Conservation (phyloP, 2,797 vertebrate genomes). For the Sorex maritimensis region DNA sequence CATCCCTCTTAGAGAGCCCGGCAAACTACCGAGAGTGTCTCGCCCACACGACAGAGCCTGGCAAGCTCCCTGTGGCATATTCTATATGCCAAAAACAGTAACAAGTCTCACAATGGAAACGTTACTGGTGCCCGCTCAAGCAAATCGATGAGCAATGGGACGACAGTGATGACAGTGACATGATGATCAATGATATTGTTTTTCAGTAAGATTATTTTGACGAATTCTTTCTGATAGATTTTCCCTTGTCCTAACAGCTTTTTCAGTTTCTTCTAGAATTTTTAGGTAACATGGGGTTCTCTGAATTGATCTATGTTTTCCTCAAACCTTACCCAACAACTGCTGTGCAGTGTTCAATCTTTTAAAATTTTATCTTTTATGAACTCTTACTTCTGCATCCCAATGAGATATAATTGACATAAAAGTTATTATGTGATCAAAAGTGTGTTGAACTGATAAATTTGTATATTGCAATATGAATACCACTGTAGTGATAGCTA, state of each 20-base stretch:
- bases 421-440: background rate
- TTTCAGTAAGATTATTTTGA: slow-evolving; percentile 12
- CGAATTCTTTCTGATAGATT: background rate
- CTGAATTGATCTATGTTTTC: background rate
- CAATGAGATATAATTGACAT: background rate
- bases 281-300: background rate
- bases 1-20: too few relatives aligned
- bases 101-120: too few relatives aligned
- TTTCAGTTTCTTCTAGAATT: background rate
- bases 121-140: too few relatives aligned
- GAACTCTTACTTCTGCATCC: background rate
- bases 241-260: background rate
- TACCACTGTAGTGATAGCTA: background rate
- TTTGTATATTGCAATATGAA: background rate
- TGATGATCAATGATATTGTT: background rate
- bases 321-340: background rate
- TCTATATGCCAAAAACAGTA: too few relatives aligned
- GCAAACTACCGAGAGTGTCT: too few relatives aligned
- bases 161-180: too few relatives aligned
- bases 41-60: too few relatives aligned
- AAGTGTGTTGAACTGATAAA: background rate
- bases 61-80: too few relatives aligned
- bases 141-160: too few relatives aligned
- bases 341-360: background rate
- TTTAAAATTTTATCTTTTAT: background rate